phyloP scores from a whole-genome alignment of 2,113 vertebrate genomes.

The Telmatochromis brachygnathus region DNA sequence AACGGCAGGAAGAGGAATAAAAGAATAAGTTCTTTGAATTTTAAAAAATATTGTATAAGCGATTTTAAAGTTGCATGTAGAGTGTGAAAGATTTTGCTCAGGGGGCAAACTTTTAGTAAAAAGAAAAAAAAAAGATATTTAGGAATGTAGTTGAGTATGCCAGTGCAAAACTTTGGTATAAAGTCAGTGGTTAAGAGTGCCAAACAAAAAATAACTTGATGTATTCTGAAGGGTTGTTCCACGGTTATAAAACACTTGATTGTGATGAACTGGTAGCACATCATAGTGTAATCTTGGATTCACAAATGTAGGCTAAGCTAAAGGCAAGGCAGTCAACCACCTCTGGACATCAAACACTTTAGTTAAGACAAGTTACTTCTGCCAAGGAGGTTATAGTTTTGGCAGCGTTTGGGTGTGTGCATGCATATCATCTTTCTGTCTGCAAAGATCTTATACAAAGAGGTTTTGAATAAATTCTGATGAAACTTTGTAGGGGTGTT shows the following conservation, averaged over 20 bases:
- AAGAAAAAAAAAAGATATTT: background rate
- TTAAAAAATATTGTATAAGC: background rate
- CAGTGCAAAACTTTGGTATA: background rate
- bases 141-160: background rate
- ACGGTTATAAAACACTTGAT: background rate
- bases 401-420: background rate
- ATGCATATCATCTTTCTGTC: background rate
- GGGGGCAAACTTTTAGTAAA: background rate
- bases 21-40: background rate
- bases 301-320: background rate
- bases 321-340: background rate
- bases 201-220: background rate
- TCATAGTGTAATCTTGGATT: background rate
- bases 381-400: background rate
- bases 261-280: background rate
- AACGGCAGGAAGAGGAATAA: background rate
- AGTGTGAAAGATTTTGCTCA: background rate
- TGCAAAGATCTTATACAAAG: background rate
- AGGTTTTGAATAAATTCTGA: background rate
- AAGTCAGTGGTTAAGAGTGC: background rate
- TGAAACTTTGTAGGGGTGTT: background rate
- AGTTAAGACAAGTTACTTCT: background rate
- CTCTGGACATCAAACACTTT: background rate
- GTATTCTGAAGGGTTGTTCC: background rate
- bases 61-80: background rate